These are phyloP conservation scores for Acanthosepion lycidas DNA, from an alignment of 2,888 invertebrate genomes.

Conservation along the genomic window DNA sequence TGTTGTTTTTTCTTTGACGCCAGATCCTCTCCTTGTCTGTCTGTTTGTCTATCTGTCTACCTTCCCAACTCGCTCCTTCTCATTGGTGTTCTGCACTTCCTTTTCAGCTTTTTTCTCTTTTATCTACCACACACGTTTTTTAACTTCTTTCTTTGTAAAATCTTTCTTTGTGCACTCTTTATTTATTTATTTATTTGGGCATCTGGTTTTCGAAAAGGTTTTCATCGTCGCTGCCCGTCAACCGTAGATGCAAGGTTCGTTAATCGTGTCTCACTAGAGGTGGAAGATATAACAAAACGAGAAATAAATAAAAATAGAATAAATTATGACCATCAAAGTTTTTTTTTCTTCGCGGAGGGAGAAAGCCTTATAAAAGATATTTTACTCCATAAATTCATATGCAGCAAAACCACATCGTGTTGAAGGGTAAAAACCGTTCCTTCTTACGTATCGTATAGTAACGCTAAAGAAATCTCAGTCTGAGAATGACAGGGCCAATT, in stretches of 20 bases:
- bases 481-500: background rate
- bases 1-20: too few relatives aligned
- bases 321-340: background rate
- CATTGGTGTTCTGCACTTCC: too few relatives aligned
- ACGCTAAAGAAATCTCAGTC: background rate
- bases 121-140: background rate
- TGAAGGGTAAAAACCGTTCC: background rate
- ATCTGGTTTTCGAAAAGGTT: background rate
- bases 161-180: background rate
- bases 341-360: background rate
- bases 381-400: background rate
- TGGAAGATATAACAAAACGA: background rate
- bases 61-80: too few relatives aligned
- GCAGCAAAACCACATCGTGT: background rate
- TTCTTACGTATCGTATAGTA: background rate
- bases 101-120: too few relatives aligned
- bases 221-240: background rate
- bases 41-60: too few relatives aligned
- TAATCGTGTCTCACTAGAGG: background rate
- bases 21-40: too few relatives aligned
- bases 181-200: background rate
- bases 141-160: background rate
- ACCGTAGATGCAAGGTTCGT: background rate
- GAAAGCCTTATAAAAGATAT: background rate
- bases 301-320: background rate